Evolutionary conservation across 2,113 vertebrate species (phyloP).

Genomic region (Mormyrus iriodes): DNA sequence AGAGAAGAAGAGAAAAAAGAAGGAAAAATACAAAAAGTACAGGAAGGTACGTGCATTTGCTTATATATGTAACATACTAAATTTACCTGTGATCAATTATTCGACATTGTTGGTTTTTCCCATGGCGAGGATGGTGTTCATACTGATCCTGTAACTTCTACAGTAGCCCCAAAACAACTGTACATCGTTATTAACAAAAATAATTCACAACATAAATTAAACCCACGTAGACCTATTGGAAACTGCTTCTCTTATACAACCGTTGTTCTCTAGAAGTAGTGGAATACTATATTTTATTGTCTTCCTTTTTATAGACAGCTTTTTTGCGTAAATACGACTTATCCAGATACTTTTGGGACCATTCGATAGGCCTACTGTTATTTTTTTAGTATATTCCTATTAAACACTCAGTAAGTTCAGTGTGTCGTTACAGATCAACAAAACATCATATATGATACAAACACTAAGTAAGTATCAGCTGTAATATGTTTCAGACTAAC

Average conservation of each 20-base stretch:
- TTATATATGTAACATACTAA: not conserved
- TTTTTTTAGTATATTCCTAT: too few relatives aligned
- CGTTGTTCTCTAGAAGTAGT: not conserved
- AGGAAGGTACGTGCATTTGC: conserved; percentile 52
- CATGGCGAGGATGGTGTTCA: not conserved
- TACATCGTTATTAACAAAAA: not conserved
- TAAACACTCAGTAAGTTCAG: too few relatives aligned
- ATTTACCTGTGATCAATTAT: not conserved
- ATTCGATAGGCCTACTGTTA: too few relatives aligned
- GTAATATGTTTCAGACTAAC: not conserved
- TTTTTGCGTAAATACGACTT: not conserved
- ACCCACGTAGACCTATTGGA: not conserved
- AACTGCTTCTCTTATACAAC: not conserved
- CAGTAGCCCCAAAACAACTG: not conserved
- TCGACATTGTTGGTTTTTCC: not conserved
- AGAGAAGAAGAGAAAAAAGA: conserved; percentile 53
- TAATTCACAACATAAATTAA: not conserved
- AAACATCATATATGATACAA: too few relatives aligned
- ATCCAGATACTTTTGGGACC: not conserved
- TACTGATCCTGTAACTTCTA: not conserved
- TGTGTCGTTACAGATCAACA: too few relatives aligned
- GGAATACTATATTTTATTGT: not conserved
- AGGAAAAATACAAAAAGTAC: conserved; percentile 55
- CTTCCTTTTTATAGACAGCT: not conserved
- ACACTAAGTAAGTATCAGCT: too few relatives aligned